Percentiles rank a stretch among this genome's conserved stretches.
phyloP scores from a whole-genome alignment of 2,888 invertebrate genomes.

The Actias luna region DNA sequence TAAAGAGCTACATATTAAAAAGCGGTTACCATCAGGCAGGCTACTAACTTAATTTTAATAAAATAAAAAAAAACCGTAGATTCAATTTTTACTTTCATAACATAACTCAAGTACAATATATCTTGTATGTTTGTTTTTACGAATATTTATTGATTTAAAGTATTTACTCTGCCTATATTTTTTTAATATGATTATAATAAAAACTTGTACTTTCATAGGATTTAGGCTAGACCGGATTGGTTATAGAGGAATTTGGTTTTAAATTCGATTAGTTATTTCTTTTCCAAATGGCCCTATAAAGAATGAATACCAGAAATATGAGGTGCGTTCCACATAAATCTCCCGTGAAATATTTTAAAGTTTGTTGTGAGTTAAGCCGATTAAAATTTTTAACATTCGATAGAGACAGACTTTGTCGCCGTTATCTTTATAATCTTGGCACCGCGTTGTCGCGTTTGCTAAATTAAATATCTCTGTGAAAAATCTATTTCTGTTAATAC shows the following conservation, averaged over 20 bases:
- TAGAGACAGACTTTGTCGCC: not conserved
- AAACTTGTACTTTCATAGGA: too few relatives aligned
- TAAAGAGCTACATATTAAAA: too few relatives aligned
- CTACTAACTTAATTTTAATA: too few relatives aligned
- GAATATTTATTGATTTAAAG: too few relatives aligned
- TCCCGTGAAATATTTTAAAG: conserved; percentile 7
- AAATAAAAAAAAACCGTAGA: too few relatives aligned
- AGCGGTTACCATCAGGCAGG: too few relatives aligned
- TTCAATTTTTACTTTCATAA: too few relatives aligned
- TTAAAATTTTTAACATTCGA: conserved; percentile 7
- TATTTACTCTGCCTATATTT: too few relatives aligned
- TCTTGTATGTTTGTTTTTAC: too few relatives aligned
- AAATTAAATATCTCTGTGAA: not conserved
- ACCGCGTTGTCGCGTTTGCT: not conserved
- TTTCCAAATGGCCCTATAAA: conserved; percentile 1
- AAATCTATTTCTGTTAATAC: too few relatives aligned
- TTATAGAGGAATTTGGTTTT: not conserved
- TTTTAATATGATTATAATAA: not conserved
- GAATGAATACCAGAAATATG: conserved; percentile 23
- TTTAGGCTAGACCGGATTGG: not conserved
- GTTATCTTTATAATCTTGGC: not conserved
- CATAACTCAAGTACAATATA: too few relatives aligned
- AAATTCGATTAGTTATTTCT: not conserved
- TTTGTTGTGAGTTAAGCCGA: not conserved
- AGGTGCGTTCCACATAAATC: conserved; percentile 16